Evolutionary conservation across 1,140 invertebrate species (phyloP), one percentile per base, ranked within the genome.

Genomic region (Neodiprion pinetum): DNA sequence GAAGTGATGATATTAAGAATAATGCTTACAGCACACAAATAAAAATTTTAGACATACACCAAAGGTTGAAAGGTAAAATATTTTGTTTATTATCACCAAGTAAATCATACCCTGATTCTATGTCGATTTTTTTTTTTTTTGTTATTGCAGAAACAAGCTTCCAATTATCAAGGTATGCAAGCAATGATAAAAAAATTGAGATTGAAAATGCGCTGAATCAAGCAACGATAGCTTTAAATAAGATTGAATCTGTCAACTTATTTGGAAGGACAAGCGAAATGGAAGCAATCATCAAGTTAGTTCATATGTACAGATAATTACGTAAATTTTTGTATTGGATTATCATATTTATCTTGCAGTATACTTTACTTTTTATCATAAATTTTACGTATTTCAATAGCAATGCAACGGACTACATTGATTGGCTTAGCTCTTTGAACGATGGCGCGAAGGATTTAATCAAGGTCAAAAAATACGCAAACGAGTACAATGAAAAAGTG

Each of bases 151-250:
- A 84, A 69, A 85, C 87, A 47, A 88, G 90, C 50, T 80, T 79
- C 9, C 83, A 85, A 66, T 79, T 93, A 50, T 81, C 88, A 75
- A 88, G 90, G 7, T 92, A 92, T 70, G 90, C 89, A 7, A 88
- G 88, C 61, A 90, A 91, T 1, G 88, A 90, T 70, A 90, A 88
- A 50, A 90, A 90, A 80, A 80, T 92, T 21, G 92, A 90, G 75
- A 89, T 92, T 5, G 89, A 91, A 66, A 89, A 90, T 75, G 90
- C 90, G 0, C 75, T 93, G 21, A 90, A 91, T 75, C 91, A 92
- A 80, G 91, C 92, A 0, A 89, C 88, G 49, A 84, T 86, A 69
- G 82, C 93, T 61, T 77, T 93, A 7, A 90, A 90, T 17, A 81
- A 88, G 48, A 88, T 94, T 14, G 91, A 91, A 71, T 88, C 89